Conservation (phyloP, 30 jellyfish, hydroid and myxozoan species). For the Pelagia noctiluca region DNA sequence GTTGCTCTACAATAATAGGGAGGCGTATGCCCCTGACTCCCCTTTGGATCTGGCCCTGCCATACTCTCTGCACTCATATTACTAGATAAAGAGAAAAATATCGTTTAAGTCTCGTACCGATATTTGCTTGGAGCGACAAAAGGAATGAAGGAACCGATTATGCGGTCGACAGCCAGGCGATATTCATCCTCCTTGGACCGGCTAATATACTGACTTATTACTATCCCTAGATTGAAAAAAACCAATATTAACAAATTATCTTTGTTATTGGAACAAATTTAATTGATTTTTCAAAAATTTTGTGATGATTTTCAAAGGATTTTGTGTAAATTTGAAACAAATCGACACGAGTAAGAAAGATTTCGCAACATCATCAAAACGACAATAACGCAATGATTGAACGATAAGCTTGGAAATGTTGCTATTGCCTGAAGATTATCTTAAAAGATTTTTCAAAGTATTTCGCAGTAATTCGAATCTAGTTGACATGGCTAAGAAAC, state of each 20-base stretch:
- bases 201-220: slow-evolving; percentile 42
- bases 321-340: background rate
- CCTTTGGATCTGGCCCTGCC: too few species aligned
- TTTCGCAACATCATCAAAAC: background rate
- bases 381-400: background rate
- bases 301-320: too few species aligned
- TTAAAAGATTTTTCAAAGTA: too few species aligned
- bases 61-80: too few species aligned
- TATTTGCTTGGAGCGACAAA: slow-evolving; percentile 68
- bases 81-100: background rate
- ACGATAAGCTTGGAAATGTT: background rate
- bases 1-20: background rate
- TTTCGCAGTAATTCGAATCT: too few species aligned
- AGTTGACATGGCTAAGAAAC: too few species aligned
- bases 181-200: slow-evolving; percentile 71
- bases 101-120: slow-evolving; percentile 54
- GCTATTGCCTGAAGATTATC: background rate
- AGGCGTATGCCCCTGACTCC: too few species aligned
- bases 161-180: slow-evolving; percentile 66
- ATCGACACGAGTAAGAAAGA: background rate
- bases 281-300: too few species aligned
- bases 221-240: slow-evolving; percentile 34
- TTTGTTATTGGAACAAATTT: too few species aligned
- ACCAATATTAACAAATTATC: background rate
- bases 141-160: slow-evolving; percentile 73